Percentiles rank a stretch among this genome's conserved stretches.
Evolutionary conservation across 1,140 invertebrate genomes (phyloP).

Genomic region (Elysia chlorotica): DNA sequence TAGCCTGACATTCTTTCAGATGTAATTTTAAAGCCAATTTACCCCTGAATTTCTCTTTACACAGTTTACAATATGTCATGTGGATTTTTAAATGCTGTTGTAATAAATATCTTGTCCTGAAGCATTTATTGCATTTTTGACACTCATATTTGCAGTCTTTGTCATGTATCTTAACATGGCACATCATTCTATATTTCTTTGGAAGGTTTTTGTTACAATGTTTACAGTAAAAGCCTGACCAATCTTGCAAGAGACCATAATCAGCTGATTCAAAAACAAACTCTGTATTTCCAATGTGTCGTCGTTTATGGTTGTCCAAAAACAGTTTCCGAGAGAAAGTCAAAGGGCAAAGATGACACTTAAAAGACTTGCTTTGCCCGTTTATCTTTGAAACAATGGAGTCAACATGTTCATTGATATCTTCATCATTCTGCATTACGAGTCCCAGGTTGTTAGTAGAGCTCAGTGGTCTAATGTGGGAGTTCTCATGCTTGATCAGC

Average conservation of each 20-base stretch:
- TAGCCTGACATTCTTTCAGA: slow-evolving; percentile 1
- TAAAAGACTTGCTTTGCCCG: slow-evolving; percentile 14
- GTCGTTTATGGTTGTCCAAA: slow-evolving; percentile 5
- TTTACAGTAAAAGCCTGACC: slow-evolving; percentile 14
- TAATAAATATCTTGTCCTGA: slow-evolving; percentile 12
- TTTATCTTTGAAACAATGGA: slow-evolving; percentile 15
- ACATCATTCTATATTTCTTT: slow-evolving; percentile 21
- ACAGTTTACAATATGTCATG: not conserved
- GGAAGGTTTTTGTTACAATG: slow-evolving; percentile 16
- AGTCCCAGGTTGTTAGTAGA: slow-evolving; percentile 2
- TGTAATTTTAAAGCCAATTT: slow-evolving; percentile 11
- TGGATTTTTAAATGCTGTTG: slow-evolving; percentile 13
- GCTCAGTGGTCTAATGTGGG: slow-evolving; percentile 10
- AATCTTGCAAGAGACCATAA: slow-evolving; percentile 7
- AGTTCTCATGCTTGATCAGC: slow-evolving; percentile 19
- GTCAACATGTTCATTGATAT: too few relatives aligned
- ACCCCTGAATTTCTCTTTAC: slow-evolving; percentile 8
- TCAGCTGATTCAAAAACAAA: slow-evolving; percentile 7
- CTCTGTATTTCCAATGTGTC: slow-evolving; percentile 11
- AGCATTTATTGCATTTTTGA: slow-evolving; percentile 18
- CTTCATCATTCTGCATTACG: slow-evolving; percentile 13
- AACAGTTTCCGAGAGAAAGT: slow-evolving; percentile 12
- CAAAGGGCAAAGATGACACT: slow-evolving; percentile 5
- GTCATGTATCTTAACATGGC: slow-evolving; percentile 1
- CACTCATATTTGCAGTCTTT: slow-evolving; percentile 10